Evolutionary conservation across 1,140 invertebrate genomes (phyloP), one percentile per base, ranked within the genome.

Genomic region (Hermatobates lingyangjiaoensis): DNA sequence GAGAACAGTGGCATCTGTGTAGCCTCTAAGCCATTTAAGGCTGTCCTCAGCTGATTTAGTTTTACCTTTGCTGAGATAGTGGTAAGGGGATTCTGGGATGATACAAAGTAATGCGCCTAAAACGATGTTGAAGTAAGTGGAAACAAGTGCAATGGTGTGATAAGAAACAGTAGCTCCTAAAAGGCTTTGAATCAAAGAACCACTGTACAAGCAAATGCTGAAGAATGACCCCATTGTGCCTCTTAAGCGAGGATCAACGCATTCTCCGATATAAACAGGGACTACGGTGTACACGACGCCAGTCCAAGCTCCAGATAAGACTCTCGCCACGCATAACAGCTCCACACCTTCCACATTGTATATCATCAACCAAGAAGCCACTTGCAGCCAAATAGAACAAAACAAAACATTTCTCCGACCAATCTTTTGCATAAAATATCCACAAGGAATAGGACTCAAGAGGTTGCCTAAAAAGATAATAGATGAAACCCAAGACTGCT

Each of bases 21-120:
- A 34, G 24, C 51, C 52, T 2, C 87, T 69, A 0, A 93, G 66
- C 57, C 73, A 81, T 46, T 72, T 67, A 53, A 92, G 63, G 3
- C 80, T 67, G 2, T 68, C 59, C 1, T 74, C 61, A 0, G 86
- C 87, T 1, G 76, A 74, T 5, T 72, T 63, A 30, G 70, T 70
- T n/a, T 74, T 68, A 60, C 72, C 69, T 59, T 74, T 74, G 3
- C 67, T 65, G 0, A 86, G 64, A 38, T 80, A 68, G 54, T 74
- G 85, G 49, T 77, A 79, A 0, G 88, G 88, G 27, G 83, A 81
- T 61, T 93, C 89, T 0, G 87, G 87, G 67, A 88, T 79, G 42
- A 78, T 74, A 3, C 74, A 45, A 66, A 83, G 81, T 55, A 79
- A 75, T 0, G 73, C 48, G 0, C 83, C 57, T 63, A 87, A 81